Base-by-base conservation (phyloP, 92 coral and sea anemone genomes). In the Pocillopora grandis region DNA sequence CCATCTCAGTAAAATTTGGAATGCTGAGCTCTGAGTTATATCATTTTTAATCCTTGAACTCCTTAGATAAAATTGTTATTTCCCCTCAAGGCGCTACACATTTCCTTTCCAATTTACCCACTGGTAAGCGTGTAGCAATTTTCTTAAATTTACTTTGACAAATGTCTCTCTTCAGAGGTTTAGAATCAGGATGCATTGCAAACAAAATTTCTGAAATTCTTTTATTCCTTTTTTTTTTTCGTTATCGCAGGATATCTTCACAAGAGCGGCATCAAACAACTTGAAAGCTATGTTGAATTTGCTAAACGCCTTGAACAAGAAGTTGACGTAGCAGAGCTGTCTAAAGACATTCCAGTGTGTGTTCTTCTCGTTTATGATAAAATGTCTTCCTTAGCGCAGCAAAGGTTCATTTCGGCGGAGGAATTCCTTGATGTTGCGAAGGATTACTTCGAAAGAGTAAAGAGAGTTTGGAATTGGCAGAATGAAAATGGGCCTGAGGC, bases 401-500 rank as follows among this genome's bases (percentile, higher is more conserved):
- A 87, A 33, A 87, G 94, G 79, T 90, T 76, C 42, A 84, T 93
- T 21, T 37, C 83, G 12, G 81, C 90, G 4, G 84, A 86, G 58
- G 92, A 90, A 83, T 88, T 91, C 60, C 49, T 91, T 66, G 86
- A 66, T 17, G 87, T 70, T 66, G 90, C 94, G 10, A 76, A 86
- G 52, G 89, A 78, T 58, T 93, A 93, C 76, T 66, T 88, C 58
- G 86, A 71, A 78, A 83, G 97, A 81, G 89, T 88, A 4, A 85
- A 86, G 27, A 62, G 73, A 37, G 94, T 93, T 0, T 88, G 94
- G 90, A 77, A 83, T 16, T 93, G 94, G 97, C 97, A 93, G 77
- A 82, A 87, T 66, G 92, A 88, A 71, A 75, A 81, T 62, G 94
- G 94, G 3, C 21, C 77, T 18, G 89, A 88, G 2, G 86, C 77